These are phyloP conservation scores for Aphidius ervi DNA, from an alignment of 1,140 invertebrate genomes.

Conservation along the genomic window DNA sequence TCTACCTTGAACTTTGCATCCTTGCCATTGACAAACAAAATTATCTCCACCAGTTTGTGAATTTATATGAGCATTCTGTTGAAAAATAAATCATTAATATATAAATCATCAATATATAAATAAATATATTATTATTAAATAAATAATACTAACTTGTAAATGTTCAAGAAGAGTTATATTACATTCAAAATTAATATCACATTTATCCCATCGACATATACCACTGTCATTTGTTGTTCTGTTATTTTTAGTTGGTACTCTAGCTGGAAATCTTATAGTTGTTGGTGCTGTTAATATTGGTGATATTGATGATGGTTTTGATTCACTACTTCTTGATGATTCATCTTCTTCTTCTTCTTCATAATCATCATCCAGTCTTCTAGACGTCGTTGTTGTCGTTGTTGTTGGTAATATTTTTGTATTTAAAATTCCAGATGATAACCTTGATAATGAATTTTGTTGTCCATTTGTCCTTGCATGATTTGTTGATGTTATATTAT, in stretches of 20 bases:
- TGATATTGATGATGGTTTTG: constrained; percentile 39
- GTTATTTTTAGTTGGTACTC: constrained; percentile 47
- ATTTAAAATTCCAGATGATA: constrained; percentile 20
- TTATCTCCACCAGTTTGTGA: constrained; percentile 75
- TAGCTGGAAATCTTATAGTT: constrained; percentile 71
- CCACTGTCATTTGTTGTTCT: constrained; percentile 51
- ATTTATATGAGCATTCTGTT: constrained; percentile 76
- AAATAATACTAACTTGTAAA: constrained; percentile 64
- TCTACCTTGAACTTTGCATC: constrained; percentile 91
- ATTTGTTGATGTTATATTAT: constrained; percentile 31
- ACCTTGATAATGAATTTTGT: constrained; percentile 32
- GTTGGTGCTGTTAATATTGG: constrained; percentile 73
- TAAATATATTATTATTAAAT: not conserved
- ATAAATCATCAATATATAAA: constrained; percentile 15
- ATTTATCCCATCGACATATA: constrained; percentile 81
- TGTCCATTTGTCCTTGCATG: constrained; percentile 24
- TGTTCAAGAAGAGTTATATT: constrained; percentile 81
- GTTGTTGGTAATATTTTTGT: constrained; percentile 4
- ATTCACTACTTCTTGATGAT: constrained; percentile 39
- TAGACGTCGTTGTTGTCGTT: constrained; percentile 15
- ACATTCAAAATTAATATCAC: constrained; percentile 71
- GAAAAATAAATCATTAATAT: constrained; percentile 29
- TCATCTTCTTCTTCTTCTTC: constrained; percentile 46
- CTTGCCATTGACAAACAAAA: constrained; percentile 86
- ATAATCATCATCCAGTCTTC: constrained; percentile 35